Evolutionary conservation across 2,888 invertebrate genomes (phyloP), one percentile per base, ranked within the genome.

Genomic region (Sarcophaga carnaria): DNA sequence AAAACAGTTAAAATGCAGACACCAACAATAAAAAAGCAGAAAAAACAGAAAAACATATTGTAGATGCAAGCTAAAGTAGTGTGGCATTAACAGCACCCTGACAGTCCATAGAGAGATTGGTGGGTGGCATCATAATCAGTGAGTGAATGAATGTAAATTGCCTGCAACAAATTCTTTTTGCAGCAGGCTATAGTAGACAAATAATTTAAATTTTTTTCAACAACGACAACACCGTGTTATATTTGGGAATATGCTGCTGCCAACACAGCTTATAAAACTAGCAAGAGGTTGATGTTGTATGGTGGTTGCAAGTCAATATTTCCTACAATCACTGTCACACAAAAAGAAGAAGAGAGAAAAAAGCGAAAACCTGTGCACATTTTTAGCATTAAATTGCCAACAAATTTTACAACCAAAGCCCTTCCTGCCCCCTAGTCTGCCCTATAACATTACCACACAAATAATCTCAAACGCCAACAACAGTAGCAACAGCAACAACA

Each of bases 381-480:
- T 80, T 83, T 78, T 37, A 76, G 12, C 17, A 14, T 60, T 75
- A 59, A 75, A 80, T 78, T 81, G 76, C 74, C 83, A 83, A 78
- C 69, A 70, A 83, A 63, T 59, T 72, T 82, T 54, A 3, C 8
- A 8, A 37, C 0, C 10, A 3, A 0, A 3, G 47, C 82, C 67
- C 66, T 12, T 75, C 8, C 2, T 2, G 8, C 2, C 8, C 37
- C 0, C 37, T 6, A 37, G 4, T 37, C 8, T 37, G 8, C 37
- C 2, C 3, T 37, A 37, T 37, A 83, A 81, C 80, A 80, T 76
- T 71, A 64, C 81, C 83, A 76, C 84, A 84, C 69, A 62, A 22
- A 84, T 72, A 77, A 83, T 80, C 83, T 72, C 80, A 75, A 77
- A 77, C 45, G 69, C 78, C 70, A 84, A 71, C 63, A 67, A 17